Conservation (phyloP, 1,140 invertebrate species). For the Neodiprion pinetum region DNA sequence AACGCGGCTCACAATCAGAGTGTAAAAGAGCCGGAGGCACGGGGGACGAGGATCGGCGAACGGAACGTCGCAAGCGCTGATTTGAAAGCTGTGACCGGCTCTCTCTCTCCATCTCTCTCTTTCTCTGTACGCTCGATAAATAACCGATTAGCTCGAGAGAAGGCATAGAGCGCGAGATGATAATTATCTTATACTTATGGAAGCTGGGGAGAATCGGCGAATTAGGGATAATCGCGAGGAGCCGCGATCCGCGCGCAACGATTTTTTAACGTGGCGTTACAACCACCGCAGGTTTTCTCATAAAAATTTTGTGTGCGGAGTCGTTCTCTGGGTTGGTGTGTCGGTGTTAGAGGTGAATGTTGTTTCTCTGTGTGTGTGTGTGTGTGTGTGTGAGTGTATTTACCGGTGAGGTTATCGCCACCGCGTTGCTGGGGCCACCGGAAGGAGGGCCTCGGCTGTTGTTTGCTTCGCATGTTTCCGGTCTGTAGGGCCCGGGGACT, state of each 20-base stretch:
- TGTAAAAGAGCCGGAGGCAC: too few relatives aligned
- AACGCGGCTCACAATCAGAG: too few relatives aligned
- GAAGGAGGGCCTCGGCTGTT: conserved; percentile 63
- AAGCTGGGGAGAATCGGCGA: background rate
- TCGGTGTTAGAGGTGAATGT: too few relatives aligned
- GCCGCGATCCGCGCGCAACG: background rate
- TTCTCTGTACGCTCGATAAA: too few relatives aligned
- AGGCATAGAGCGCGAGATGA: too few relatives aligned
- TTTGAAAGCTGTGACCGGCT: too few relatives aligned
- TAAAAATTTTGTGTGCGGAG: background rate
- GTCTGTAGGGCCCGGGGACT: conserved; percentile 50
- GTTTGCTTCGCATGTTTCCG: conserved; percentile 63
- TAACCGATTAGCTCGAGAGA: too few relatives aligned
- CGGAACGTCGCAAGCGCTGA: too few relatives aligned
- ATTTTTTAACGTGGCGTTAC: background rate
- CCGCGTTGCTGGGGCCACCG: conserved; percentile 62
- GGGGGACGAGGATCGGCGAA: too few relatives aligned
- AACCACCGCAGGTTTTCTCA: background rate
- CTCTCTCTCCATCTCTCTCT: too few relatives aligned
- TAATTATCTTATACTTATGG: background rate
- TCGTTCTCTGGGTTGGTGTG: too few relatives aligned
- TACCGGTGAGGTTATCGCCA: conserved; percentile 62
- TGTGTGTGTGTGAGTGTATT: conserved; percentile 38
- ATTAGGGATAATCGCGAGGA: background rate
- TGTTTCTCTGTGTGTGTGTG: background rate